phyloP scores from a whole-genome alignment of 2,888 invertebrate species.

The Periphyllus acericola region DNA sequence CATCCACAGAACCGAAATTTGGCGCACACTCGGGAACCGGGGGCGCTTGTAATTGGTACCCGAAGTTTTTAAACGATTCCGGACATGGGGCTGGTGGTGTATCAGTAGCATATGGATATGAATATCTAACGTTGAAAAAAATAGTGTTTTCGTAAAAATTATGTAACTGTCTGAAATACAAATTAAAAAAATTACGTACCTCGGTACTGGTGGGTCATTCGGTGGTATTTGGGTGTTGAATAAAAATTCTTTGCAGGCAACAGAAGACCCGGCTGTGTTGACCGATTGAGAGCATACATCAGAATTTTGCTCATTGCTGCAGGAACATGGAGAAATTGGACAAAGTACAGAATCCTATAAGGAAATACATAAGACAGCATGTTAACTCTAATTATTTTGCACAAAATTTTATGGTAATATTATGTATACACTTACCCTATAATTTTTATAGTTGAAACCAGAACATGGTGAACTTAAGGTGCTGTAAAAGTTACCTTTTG shows the following conservation, averaged over 20 bases:
- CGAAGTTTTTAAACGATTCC: slow-evolving; percentile 9
- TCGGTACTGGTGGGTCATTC: no score
- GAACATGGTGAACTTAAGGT: neutral
- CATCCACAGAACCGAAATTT: slow-evolving; percentile 11
- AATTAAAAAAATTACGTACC: no score
- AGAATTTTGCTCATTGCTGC: neutral
- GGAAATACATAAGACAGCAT: neutral
- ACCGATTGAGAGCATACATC: neutral
- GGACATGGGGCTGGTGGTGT: neutral
- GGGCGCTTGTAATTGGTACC: slow-evolving; percentile 24
- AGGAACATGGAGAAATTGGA: neutral
- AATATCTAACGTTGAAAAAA: neutral
- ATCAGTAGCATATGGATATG: neutral
- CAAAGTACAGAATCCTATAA: neutral
- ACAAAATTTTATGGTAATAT: neutral
- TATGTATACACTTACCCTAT: neutral
- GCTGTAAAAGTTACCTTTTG: slow-evolving; percentile 19
- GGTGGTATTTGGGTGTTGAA: slow-evolving; percentile 6
- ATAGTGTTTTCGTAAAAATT: neutral
- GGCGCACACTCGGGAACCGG: neutral
- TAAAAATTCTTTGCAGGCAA: neutral
- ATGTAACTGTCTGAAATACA: neutral
- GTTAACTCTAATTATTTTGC: neutral
- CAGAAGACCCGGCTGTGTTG: neutral
- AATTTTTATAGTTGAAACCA: neutral